Evolutionary conservation across 2,113 vertebrate species (phyloP).

Genomic region (Oxyruncus cristatus): DNA sequence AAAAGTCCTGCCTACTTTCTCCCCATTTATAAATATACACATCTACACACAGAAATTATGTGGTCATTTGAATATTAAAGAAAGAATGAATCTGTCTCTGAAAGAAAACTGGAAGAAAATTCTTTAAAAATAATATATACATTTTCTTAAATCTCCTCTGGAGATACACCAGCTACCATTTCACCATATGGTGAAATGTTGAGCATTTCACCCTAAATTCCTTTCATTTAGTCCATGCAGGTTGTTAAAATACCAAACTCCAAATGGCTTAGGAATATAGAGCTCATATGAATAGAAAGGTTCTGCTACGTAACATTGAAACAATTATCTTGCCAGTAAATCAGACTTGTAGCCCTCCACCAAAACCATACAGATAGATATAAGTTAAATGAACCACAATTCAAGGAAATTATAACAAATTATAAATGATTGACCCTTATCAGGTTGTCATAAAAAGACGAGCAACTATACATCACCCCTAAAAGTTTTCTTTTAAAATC

Average conservation of each 20-base stretch:
- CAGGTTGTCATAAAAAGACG: neutral
- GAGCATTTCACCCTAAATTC: neutral
- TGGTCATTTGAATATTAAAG: neutral
- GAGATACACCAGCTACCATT: neutral
- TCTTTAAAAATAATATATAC: neutral
- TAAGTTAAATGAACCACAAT: neutral
- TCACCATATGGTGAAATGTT: neutral
- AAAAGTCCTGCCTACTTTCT: neutral
- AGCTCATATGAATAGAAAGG: neutral
- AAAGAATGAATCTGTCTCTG: neutral
- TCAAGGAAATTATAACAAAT: neutral
- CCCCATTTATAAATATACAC: neutral
- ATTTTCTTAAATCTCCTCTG: neutral
- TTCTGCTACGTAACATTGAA: neutral
- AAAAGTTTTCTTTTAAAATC: neutral
- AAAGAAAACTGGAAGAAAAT: neutral
- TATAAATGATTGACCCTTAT: neutral
- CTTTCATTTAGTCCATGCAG: neutral
- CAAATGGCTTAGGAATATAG: neutral
- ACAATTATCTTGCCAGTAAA: neutral
- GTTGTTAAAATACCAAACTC: neutral
- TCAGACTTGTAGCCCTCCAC: neutral
- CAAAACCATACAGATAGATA: neutral
- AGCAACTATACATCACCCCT: neutral
- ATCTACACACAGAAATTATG: neutral